Percentiles rank a stretch among this genome's conserved stretches.
Conservation (phyloP, 2,113 vertebrate species). For the Eclectus roratus region DNA sequence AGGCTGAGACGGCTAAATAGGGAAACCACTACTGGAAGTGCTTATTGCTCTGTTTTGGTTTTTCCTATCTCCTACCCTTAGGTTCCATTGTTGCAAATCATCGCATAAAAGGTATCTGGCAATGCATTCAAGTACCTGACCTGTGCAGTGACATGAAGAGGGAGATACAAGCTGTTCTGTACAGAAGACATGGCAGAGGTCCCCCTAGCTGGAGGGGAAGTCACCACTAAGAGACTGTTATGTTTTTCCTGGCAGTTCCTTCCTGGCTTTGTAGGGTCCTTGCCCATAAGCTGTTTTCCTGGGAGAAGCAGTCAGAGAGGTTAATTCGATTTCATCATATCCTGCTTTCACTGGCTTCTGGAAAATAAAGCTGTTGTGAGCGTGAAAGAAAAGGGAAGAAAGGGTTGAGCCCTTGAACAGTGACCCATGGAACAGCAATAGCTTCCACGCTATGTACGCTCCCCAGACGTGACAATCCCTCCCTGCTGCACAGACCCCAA, state of each 20-base stretch:
- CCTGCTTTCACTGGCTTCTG: slow-evolving; percentile 29
- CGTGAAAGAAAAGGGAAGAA: background rate
- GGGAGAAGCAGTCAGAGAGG: background rate
- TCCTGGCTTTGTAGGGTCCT: background rate
- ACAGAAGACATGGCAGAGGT: background rate
- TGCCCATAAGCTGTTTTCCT: slow-evolving; percentile 37
- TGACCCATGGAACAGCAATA: background rate
- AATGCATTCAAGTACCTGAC: background rate
- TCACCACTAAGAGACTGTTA: background rate
- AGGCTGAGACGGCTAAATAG: background rate
- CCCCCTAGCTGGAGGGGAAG: background rate
- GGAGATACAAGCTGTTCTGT: background rate
- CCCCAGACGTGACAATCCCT: background rate
- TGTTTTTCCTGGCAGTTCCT: slow-evolving; percentile 42
- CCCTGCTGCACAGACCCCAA: background rate
- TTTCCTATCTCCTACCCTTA: background rate
- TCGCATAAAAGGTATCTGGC: background rate
- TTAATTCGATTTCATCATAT: background rate
- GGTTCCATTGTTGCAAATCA: background rate
- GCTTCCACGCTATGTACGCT: background rate
- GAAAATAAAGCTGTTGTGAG: background rate
- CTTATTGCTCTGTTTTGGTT: background rate
- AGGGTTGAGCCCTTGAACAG: background rate
- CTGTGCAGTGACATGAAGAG: background rate
- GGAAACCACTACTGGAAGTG: background rate